Evolutionary conservation across 2,797 vertebrate genomes (phyloP).

Genomic region (Onychomys leucogaster): DNA sequence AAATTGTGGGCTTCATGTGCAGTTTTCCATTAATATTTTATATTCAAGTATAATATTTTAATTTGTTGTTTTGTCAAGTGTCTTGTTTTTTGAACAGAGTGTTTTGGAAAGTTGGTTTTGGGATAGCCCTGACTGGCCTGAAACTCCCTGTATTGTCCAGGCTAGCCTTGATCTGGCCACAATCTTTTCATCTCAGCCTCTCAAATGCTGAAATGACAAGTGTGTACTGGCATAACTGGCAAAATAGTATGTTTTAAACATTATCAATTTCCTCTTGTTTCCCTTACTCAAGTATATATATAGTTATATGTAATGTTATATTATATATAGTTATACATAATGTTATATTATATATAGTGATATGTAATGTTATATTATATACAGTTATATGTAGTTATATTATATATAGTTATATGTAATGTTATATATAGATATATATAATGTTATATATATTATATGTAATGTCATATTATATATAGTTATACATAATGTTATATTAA

Average conservation of each 20-base stretch:
- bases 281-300: neutral
- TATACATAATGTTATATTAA: too few relatives aligned
- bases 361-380: too few relatives aligned
- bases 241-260: slow-evolving; percentile 33
- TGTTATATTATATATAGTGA: too few relatives aligned
- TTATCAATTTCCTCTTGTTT: slow-evolving; percentile 22
- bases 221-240: neutral
- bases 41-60: slow-evolving; percentile 7
- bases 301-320: neutral
- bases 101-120: neutral
- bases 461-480: neutral
- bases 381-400: too few relatives aligned
- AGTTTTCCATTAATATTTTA: slow-evolving; percentile 10
- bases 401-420: too few relatives aligned
- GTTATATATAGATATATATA: too few relatives aligned
- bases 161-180: neutral
- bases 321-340: too few relatives aligned
- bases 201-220: neutral
- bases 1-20: neutral
- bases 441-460: neutral
- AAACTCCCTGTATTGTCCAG: neutral
- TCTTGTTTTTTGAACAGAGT: neutral
- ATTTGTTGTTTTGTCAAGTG: neutral
- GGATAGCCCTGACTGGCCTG: neutral
- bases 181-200: neutral